Base-by-base conservation (phyloP, 2,113 vertebrate species). In the Siniperca knerii region DNA sequence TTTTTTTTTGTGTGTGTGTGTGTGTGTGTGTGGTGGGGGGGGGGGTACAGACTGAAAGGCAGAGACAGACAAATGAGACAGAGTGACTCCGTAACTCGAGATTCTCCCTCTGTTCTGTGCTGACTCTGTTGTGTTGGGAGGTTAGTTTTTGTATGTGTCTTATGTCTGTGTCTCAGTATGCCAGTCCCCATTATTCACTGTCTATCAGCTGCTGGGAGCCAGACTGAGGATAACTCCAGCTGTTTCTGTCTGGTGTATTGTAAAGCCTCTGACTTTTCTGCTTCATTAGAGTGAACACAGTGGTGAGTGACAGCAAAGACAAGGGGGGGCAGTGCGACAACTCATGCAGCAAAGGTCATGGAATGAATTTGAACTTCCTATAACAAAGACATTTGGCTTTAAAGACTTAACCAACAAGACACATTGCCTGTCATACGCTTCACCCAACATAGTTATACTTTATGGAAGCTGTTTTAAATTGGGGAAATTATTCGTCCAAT, bases 281-380 rank as follows among this genome's bases (percentile, higher is more conserved):
- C 90, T 92, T 91, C 89, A 69, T 92, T 92, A 90, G 82, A 84
- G 75, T 82, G 33, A 92, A 84, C 90, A 85, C 84, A 60, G 66
- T 44, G 20, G 69, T 85, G 84, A 93, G 82, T 90, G 91, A 90
- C 90, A 91, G 90, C 75, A 70, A 65, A 90, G 87, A 81, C 84
- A 67, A 33, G 82, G 74, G 55, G 62, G 86, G 81, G 71, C 33
- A 46, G 77, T 48, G 86, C 29, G 64, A 85, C 72, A 84, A 82
- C 54, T 92, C 85, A 50, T 85, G 81, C 87, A 82, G 90, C 82
- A 91, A 93, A 94, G 89, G 88, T 93, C 86, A 92, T 10, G 2
- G 75, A 76, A 81, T 82, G 29, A 89, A 88, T 88, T 86, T 85
- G 77, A 89, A 89, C 85, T 68, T 13, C 11, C 23, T 74, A 48